These are phyloP conservation scores for Sipunculus nudus DNA, from an alignment of 2,888 invertebrate species.

Conservation along the genomic window DNA sequence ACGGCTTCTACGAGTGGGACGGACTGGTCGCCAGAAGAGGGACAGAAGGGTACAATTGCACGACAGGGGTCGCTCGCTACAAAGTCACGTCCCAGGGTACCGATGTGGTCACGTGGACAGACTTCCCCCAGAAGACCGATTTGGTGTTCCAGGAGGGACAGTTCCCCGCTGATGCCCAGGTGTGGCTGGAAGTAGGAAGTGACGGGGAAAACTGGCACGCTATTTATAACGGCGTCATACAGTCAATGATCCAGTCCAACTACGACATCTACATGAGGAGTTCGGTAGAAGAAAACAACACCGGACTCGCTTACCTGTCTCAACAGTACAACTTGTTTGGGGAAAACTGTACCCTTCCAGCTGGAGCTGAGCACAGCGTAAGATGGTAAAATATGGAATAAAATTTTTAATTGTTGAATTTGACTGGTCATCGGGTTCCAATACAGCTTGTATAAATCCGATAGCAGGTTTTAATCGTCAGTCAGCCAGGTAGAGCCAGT, in stretches of 20 bases:
- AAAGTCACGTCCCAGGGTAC: no score
- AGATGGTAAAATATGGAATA: no score
- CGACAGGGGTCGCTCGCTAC: no score
- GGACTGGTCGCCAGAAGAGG: not conserved
- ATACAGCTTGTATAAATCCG: no score
- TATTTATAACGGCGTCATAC: not conserved
- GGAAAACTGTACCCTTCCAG: not conserved
- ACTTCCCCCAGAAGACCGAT: no score
- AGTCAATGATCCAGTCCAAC: not conserved
- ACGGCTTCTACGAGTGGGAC: constrained; percentile 4
- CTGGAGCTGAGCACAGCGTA: not conserved
- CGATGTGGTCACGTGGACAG: no score
- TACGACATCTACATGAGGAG: not conserved
- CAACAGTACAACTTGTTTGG: constrained; percentile 1
- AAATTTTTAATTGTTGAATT: no score
- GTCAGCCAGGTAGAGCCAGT: no score
- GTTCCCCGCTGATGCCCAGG: not conserved
- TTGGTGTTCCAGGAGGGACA: not conserved
- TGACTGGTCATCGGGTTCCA: no score
- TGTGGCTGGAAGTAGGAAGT: not conserved
- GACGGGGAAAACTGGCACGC: not conserved
- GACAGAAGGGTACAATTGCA: not conserved
- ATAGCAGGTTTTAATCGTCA: no score
- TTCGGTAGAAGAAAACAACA: not conserved
- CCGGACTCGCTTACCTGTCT: not conserved